Conservation (phyloP, 2,797 vertebrate genomes). For the Denticeps clupeoides region DNA sequence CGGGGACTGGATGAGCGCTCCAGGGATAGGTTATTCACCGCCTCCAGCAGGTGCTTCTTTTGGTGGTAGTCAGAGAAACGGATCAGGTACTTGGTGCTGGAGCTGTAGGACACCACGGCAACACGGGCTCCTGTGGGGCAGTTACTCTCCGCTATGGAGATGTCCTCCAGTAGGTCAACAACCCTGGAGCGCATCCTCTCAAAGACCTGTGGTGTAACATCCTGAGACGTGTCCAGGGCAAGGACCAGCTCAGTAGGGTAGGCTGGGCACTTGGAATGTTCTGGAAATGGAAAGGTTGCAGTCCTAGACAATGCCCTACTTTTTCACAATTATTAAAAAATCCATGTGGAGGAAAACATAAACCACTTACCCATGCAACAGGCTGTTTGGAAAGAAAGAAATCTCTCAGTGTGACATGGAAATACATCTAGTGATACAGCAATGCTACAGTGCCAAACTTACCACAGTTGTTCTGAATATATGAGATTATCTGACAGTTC, state of each 20-base stretch:
- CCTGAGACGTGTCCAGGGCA: conserved; percentile 69
- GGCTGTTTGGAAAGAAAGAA: conserved; percentile 12
- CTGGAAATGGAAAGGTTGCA: conserved; percentile 26
- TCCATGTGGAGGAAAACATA: neutral
- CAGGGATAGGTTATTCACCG: conserved; percentile 46
- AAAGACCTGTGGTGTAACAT: conserved; percentile 52
- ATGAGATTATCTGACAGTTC: conserved; percentile 73
- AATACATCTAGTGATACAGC: neutral
- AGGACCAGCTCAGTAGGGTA: conserved; percentile 78
- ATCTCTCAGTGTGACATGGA: neutral
- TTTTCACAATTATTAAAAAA: neutral
- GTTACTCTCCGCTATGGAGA: conserved; percentile 66
- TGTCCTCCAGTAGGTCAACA: conserved; percentile 50
- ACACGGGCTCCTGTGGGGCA: conserved; percentile 71
- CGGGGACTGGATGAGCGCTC: conserved; percentile 49
- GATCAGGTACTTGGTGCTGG: conserved; percentile 55
- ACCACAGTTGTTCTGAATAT: conserved; percentile 71
- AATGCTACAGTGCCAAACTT: neutral
- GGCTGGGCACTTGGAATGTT: conserved; percentile 48
- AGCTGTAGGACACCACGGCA: conserved; percentile 63
- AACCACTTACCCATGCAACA: conserved; percentile 22
- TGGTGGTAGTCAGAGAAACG: conserved; percentile 67
- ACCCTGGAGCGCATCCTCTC: conserved; percentile 61
- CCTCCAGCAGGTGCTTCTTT: conserved; percentile 47
- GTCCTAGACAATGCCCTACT: neutral